These are phyloP conservation scores for Ovis aries DNA, from an alignment of 2,113 vertebrate genomes.

Conservation along the genomic window ARS-UI_Ramb_v3.0 NC_056054.1:230482501-230483000, in stretches of 20 bases:
- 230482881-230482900: neutral
- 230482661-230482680: neutral
- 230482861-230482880: too few species aligned
- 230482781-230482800: neutral
- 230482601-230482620: constrained; percentile 1
- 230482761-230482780: neutral
- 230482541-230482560: constrained; percentile 32
- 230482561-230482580: neutral
- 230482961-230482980: neutral
- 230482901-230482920: neutral
- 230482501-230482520: constrained; percentile 41
- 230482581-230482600: neutral
- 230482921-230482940: neutral
- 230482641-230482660: neutral
- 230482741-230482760: neutral
- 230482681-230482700: neutral
- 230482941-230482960: neutral
- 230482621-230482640: constrained; percentile 30
- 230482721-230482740: neutral
- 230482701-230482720: neutral
- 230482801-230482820: neutral
- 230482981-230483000: neutral
- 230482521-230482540: constrained; percentile 49
- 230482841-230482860: neutral
- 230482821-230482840: neutral